These are phyloP conservation scores for Carcharodon carcharias DNA, from an alignment of 2,797 vertebrate genomes.

Conservation along the genomic window DNA sequence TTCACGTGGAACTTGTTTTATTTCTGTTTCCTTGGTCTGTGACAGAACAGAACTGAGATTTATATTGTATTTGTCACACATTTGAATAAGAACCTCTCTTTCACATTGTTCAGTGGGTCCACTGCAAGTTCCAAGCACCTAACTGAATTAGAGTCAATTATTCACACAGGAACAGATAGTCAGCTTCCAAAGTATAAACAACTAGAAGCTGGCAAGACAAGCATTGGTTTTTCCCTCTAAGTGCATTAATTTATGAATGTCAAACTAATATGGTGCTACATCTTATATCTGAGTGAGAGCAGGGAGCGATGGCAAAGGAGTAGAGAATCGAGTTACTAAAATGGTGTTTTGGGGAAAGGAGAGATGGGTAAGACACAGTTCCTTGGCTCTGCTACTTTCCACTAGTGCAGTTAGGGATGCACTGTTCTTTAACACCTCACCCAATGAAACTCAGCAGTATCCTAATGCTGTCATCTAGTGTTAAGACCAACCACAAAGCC, in stretches of 20 bases:
- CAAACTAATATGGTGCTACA: not conserved
- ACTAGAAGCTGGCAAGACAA: not conserved
- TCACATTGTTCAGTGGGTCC: not conserved
- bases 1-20: not conserved
- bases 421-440: not conserved
- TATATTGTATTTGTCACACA: not conserved
- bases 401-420: not conserved
- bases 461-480: not conserved
- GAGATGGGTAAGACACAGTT: not conserved
- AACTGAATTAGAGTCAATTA: not conserved
- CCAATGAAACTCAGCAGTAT: too few species aligned
- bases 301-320: not conserved
- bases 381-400: not conserved
- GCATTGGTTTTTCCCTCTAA: not conserved
- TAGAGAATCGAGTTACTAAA: not conserved
- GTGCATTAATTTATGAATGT: not conserved
- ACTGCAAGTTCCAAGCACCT: slow-evolving; percentile 3
- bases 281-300: not conserved
- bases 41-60: not conserved
- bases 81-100: not conserved
- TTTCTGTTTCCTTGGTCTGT: not conserved
- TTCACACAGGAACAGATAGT: slow-evolving; percentile 5
- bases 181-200: not conserved
- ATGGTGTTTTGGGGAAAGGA: too few species aligned
- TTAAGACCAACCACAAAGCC: not conserved